Conservation (phyloP, 1,140 invertebrate species). For the Whitmania pigra region DNA sequence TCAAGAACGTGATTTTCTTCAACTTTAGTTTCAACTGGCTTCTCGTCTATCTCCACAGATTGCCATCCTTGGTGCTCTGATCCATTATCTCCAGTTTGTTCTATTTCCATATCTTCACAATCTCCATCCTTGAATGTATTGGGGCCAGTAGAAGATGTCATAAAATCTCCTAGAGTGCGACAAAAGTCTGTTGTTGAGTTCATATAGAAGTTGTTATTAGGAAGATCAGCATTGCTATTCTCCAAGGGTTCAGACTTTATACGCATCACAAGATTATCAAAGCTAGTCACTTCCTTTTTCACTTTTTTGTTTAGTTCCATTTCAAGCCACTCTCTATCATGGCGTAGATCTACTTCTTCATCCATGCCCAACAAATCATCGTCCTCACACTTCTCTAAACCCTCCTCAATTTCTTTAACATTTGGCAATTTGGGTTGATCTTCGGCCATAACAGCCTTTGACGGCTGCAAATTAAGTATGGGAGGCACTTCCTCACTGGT, state of each 20-base stretch:
- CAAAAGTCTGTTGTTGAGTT: constrained; percentile 95
- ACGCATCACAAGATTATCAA: neutral
- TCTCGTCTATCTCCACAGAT: constrained; percentile 50
- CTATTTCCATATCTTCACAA: constrained; percentile 53
- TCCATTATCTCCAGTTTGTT: constrained; percentile 29
- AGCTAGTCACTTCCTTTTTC: constrained; percentile 48
- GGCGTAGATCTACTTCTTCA: constrained; percentile 50
- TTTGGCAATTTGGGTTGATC: too few species aligned
- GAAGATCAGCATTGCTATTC: constrained; percentile 24
- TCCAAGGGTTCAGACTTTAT: neutral
- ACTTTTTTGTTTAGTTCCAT: constrained; percentile 58
- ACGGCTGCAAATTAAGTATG: too few species aligned
- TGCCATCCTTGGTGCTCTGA: constrained; percentile 50
- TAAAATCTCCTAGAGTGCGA: constrained; percentile 83
- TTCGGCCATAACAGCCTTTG: too few species aligned
- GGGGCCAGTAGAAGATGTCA: constrained; percentile 50
- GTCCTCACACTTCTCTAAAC: neutral
- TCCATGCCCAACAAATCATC: constrained; percentile 32
- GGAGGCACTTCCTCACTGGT: constrained; percentile 27
- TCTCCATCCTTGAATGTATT: constrained; percentile 69
- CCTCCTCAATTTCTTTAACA: too few species aligned
- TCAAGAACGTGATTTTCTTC: constrained; percentile 59
- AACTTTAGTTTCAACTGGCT: constrained; percentile 35
- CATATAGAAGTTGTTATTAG: constrained; percentile 54
- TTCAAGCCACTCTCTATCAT: constrained; percentile 65